Percentiles rank a stretch among this genome's conserved stretches.
phyloP scores from a whole-genome alignment of 2,888 invertebrate species.

The Drosophila kuntzei region DNA sequence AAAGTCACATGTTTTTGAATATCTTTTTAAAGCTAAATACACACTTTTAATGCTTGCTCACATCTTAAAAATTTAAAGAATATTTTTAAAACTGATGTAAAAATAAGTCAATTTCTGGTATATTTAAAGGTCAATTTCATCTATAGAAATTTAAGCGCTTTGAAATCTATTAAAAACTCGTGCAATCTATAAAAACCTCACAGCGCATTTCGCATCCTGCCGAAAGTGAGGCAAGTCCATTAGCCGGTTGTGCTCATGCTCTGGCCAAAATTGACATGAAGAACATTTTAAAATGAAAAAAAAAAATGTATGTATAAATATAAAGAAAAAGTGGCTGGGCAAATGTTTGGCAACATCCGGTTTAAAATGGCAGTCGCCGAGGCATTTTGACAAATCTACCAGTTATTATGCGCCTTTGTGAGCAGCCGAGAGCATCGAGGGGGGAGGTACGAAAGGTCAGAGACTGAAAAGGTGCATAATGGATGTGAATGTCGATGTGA shows the following conservation, averaged over 20 bases:
- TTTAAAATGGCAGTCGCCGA: conserved; percentile 74
- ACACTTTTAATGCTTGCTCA: no score
- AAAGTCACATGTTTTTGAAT: no score
- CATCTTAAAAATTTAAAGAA: no score
- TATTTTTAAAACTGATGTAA: no score
- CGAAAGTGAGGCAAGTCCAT: conserved; percentile 36
- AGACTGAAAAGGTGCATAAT: conserved; percentile 68
- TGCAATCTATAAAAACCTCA: conserved; percentile 1
- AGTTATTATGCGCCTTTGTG: conserved; percentile 69
- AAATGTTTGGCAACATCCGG: conserved; percentile 78
- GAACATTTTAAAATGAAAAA: conserved; percentile 24
- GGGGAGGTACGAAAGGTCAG: conserved; percentile 37
- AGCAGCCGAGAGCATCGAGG: conserved; percentile 9
- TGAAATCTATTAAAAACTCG: conserved; percentile 1
- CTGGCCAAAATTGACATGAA: conserved; percentile 39
- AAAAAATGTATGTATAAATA: conserved; percentile 8
- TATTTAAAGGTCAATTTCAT: not conserved
- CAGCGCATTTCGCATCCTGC: conserved; percentile 7
- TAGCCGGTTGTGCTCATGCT: conserved; percentile 26
- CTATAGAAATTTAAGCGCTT: not conserved
- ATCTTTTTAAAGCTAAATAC: no score
- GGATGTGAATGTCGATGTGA: conserved; percentile 48
- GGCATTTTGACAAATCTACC: conserved; percentile 76
- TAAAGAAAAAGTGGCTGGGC: conserved; percentile 27
- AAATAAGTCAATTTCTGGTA: no score